A percentile compares a stretch with the other conserved stretches of the same genome.
Evolutionary conservation across 2,797 vertebrate species (phyloP).

Genomic region (Clarias platycephalus): DNA sequence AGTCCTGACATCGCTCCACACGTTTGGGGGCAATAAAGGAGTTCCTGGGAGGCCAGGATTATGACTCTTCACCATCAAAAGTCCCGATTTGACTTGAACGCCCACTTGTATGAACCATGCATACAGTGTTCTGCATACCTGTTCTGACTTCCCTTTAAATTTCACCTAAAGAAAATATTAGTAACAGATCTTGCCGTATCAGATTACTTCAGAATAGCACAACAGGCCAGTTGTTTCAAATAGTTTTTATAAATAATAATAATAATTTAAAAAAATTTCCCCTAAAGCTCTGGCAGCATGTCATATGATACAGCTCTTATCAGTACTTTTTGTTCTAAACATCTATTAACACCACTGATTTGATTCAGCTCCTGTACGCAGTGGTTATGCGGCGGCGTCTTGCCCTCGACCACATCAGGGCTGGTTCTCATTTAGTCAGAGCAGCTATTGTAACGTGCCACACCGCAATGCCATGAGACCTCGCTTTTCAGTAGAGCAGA

Average conservation of each 20-base stretch:
- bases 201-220: background rate
- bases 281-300: background rate
- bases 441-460: slow-evolving; percentile 11
- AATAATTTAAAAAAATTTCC: background rate
- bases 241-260: background rate
- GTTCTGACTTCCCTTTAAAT: too few species aligned
- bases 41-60: too few species aligned
- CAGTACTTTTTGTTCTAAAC: background rate
- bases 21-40: too few species aligned
- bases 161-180: too few species aligned
- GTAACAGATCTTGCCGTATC: too few species aligned
- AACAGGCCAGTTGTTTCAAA: background rate
- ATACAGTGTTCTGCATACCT: too few species aligned
- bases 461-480: slow-evolving; percentile 5
- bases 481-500: slow-evolving; percentile 10
- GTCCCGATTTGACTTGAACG: too few species aligned
- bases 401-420: slow-evolving; percentile 1
- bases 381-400: background rate
- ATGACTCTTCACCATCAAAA: too few species aligned
- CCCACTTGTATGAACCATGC: too few species aligned
- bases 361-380: slow-evolving; percentile 3
- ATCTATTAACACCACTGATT: background rate
- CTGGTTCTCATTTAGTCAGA: background rate
- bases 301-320: background rate
- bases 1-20: too few species aligned